Evolutionary conservation across 1,140 invertebrate genomes (phyloP), one percentile per base, ranked within the genome.

Genomic region (Oreohelix idahoensis): DNA sequence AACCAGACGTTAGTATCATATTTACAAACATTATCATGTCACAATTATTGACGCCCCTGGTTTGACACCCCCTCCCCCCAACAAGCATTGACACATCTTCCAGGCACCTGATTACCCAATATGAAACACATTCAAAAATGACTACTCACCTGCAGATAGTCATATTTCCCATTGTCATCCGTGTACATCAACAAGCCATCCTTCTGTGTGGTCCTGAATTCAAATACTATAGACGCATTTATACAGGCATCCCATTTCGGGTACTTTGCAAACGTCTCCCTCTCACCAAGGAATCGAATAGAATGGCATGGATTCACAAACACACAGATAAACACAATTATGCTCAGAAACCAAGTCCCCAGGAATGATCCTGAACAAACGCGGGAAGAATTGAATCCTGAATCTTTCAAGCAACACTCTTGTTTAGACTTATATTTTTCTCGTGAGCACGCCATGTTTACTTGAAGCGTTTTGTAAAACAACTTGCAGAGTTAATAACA

Each of bases 241-340:
- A 79, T 83, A 80, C 91, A 92, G 10, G 89, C 89, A 79, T 91
- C 85, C 91, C 91, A 92, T 81, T 87, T 88, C 35, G 91, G 89
- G 83, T 85, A 92, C 51, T 83, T 86, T 29, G 90, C 90, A 83
- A 86, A 91, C 1, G 86, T 86, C 38, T 81, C 84, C 2, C 51
- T 38, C 17, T 78, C 77, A 38, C 87, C 86, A n/a, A 79, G 74
- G 39, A 88, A 88, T 35, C 80, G 51, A 29, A 88, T 38, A 0
- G 84, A 81, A 29, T 85, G 38, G 38, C 77, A 73, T 2, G 73
- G 51, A 51, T 49, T 42, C 23, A 70, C 36, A 17, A 78, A 77
- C 8, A 77, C 29, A 58, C 75, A 13, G 0, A 83, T 1, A 23
- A 84, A 17, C 26, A 85, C 78, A 32, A 75, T 23, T 51, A 75